These are phyloP conservation scores for Probaryconus sp. DNA, from an alignment of 1,140 invertebrate species.

Conservation along the genomic window DNA sequence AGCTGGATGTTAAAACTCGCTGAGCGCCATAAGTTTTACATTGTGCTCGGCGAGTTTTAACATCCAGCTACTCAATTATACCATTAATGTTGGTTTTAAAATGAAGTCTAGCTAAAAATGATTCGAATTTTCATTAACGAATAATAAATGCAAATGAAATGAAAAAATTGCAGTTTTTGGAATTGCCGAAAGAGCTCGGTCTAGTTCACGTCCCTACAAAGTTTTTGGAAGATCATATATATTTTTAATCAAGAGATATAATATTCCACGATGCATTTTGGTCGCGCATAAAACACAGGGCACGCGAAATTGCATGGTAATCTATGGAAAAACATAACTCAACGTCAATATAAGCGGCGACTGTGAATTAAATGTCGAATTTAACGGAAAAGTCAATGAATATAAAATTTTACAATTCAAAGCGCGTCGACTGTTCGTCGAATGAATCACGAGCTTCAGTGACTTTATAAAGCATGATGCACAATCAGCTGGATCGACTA, in stretches of 20 bases:
- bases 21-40: no score
- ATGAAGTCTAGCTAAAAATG: no score
- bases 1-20: no score
- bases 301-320: slow-evolving; percentile 19
- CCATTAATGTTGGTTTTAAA: no score
- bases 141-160: no score
- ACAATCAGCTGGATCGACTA: slow-evolving; percentile 56
- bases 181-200: no score
- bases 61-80: no score
- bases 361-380: slow-evolving; percentile 56
- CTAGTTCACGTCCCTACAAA: no score
- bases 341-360: slow-evolving; percentile 40
- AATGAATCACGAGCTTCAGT: slow-evolving; percentile 53
- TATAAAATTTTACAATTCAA: slow-evolving; percentile 63
- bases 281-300: neutral
- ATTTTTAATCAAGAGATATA: slow-evolving; percentile 3
- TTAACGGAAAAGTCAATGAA: slow-evolving; percentile 61
- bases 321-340: slow-evolving; percentile 44
- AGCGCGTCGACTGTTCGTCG: slow-evolving; percentile 54
- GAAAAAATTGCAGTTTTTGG: no score
- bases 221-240: neutral
- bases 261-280: neutral
- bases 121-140: no score
- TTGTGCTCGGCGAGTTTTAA: no score
- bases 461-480: slow-evolving; percentile 50